Conservation (phyloP, 2,113 vertebrate species). For the Neodon shergylaensis region DNA sequence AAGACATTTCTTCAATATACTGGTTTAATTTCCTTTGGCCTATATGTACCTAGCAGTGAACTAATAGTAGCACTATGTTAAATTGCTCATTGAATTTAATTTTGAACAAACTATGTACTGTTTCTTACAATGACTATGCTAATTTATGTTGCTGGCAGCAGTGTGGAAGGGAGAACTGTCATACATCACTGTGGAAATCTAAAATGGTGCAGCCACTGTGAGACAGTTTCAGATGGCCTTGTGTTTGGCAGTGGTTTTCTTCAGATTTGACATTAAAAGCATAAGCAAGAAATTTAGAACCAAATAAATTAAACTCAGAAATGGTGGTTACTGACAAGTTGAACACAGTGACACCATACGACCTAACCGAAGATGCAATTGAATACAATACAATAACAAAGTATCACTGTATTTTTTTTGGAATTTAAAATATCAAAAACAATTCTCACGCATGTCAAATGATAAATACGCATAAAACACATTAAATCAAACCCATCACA, state of each 20-base stretch:
- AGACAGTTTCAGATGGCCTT: not conserved
- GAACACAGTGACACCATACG: not conserved
- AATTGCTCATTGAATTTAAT: not conserved
- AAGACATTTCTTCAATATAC: not conserved
- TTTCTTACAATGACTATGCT: not conserved
- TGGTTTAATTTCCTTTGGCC: not conserved
- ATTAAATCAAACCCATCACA: not conserved
- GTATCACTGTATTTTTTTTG: not conserved
- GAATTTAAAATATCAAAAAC: slow-evolving; percentile 33
- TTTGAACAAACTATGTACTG: not conserved
- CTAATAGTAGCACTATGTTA: not conserved
- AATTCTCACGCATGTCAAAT: not conserved
- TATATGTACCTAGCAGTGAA: not conserved
- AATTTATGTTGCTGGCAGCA: not conserved
- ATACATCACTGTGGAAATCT: not conserved
- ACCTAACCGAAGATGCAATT: not conserved
- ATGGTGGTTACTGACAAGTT: not conserved
- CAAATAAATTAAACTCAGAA: not conserved
- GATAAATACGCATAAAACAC: not conserved
- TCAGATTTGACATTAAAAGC: not conserved
- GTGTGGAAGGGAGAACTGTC: not conserved
- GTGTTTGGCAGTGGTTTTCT: not conserved
- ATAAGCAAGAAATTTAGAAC: not conserved
- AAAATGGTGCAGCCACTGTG: not conserved
- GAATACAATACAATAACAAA: not conserved